Percentiles rank a stretch among this genome's conserved stretches.
These are phyloP conservation scores for Picathartes gymnocephalus DNA, from an alignment of 2,113 vertebrate genomes.

Conservation along the genomic window DNA sequence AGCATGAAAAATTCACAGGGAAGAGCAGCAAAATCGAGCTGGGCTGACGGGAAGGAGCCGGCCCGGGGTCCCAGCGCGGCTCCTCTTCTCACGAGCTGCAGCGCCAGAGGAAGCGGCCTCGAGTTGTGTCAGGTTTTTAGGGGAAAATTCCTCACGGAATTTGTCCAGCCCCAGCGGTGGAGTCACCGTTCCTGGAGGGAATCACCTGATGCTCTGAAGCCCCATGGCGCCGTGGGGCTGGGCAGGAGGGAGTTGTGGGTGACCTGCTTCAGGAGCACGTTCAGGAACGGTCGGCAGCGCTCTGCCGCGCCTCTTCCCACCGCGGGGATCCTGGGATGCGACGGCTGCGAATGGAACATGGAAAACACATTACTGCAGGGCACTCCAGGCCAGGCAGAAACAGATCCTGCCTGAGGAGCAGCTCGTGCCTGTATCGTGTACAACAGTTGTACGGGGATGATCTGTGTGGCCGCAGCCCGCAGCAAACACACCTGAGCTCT, in stretches of 20 bases:
- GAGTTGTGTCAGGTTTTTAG: fast-evolving
- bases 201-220: fast-evolving
- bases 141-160: fast-evolving
- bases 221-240: not conserved
- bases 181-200: not conserved
- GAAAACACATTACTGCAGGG: slow-evolving; percentile 33
- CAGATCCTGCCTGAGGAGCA: not conserved
- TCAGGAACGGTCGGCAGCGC: not conserved
- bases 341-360: not conserved
- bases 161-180: not conserved
- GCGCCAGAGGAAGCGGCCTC: not conserved
- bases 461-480: not conserved
- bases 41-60: not conserved
- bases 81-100: not conserved
- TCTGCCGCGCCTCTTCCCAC: fast-evolving
- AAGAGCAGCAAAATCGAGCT: not conserved
- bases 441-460: not conserved
- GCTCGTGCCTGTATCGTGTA: not conserved
- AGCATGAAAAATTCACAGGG: slow-evolving; percentile 21
- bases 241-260: not conserved
- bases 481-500: not conserved
- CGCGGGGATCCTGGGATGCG: not conserved
- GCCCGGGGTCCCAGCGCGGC: fast-evolving
- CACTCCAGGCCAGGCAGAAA: not conserved
- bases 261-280: not conserved